phyloP scores from a whole-genome alignment of 92 coral and sea anemone species.

The Porites divaricata region DNA sequence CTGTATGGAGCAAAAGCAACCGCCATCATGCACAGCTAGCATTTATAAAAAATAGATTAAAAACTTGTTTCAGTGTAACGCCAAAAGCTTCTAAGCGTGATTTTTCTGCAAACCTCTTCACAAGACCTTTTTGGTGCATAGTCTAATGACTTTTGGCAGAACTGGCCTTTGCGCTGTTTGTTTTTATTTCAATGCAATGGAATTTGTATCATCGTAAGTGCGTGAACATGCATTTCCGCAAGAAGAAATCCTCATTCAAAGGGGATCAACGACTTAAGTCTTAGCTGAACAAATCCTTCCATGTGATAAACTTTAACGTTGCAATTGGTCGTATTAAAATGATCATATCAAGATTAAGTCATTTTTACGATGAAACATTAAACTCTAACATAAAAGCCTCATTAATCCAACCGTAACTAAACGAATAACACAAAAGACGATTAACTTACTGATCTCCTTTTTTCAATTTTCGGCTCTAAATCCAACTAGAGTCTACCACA shows the following conservation, averaged over 20 bases:
- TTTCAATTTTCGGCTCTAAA: neutral
- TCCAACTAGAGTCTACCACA: conserved; percentile 4
- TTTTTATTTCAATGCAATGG: neutral
- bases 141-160: neutral
- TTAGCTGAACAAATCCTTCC: neutral
- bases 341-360: neutral
- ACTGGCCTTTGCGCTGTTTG: neutral
- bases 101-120: neutral
- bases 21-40: no score
- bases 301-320: neutral
- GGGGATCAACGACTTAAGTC: neutral
- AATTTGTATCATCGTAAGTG: neutral
- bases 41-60: no score
- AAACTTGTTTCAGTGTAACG: no score
- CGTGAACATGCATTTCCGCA: neutral
- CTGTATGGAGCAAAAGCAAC: neutral
- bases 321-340: neutral
- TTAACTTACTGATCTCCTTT: conserved; percentile 27
- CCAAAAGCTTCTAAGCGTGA: neutral
- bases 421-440: neutral
- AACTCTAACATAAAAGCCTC: conserved; percentile 1
- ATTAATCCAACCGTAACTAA: neutral
- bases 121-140: neutral
- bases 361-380: conserved; percentile 12
- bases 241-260: neutral